Evolutionary conservation across 2,797 vertebrate genomes (phyloP).

Genomic region (Danio kyathit): DNA sequence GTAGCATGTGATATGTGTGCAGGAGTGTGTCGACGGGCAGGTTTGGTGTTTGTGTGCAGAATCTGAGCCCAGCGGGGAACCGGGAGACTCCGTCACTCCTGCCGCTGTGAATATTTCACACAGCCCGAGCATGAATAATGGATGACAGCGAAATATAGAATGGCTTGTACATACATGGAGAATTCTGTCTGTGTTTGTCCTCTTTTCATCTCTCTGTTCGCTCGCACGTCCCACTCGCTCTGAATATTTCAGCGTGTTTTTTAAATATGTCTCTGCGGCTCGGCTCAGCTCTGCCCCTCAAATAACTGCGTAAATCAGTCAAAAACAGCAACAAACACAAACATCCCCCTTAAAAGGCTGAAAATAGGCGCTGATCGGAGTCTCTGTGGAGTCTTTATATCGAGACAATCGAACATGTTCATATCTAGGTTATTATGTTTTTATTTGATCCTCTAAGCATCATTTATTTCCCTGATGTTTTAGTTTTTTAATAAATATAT

Average conservation of each 20-base stretch:
- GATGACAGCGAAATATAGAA: slow-evolving; percentile 74
- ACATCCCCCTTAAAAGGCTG: slow-evolving; percentile 78
- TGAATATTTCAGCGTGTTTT: slow-evolving; percentile 84
- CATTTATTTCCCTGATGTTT: no score
- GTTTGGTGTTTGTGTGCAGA: not conserved
- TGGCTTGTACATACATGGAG: slow-evolving; percentile 76
- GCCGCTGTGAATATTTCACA: slow-evolving; percentile 77
- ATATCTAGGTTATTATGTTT: no score
- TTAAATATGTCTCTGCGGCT: slow-evolving; percentile 81
- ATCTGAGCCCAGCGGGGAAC: not conserved
- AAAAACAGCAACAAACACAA: slow-evolving; percentile 78
- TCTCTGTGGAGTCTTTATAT: no score
- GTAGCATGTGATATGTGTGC: no score
- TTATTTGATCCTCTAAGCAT: no score
- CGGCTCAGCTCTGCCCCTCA: slow-evolving; percentile 78
- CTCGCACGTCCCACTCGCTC: slow-evolving; percentile 59
- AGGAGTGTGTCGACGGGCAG: no score
- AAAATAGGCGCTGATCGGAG: slow-evolving; percentile 26
- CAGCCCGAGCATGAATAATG: slow-evolving; percentile 76
- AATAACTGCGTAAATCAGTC: slow-evolving; percentile 74
- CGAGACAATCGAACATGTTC: no score
- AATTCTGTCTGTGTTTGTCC: slow-evolving; percentile 37
- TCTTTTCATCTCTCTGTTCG: slow-evolving; percentile 35
- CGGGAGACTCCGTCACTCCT: slow-evolving; percentile 31
- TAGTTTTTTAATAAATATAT: no score